These are phyloP conservation scores for Oplegnathus fasciatus DNA, from an alignment of 2,113 vertebrate genomes.

Conservation along the genomic window DNA sequence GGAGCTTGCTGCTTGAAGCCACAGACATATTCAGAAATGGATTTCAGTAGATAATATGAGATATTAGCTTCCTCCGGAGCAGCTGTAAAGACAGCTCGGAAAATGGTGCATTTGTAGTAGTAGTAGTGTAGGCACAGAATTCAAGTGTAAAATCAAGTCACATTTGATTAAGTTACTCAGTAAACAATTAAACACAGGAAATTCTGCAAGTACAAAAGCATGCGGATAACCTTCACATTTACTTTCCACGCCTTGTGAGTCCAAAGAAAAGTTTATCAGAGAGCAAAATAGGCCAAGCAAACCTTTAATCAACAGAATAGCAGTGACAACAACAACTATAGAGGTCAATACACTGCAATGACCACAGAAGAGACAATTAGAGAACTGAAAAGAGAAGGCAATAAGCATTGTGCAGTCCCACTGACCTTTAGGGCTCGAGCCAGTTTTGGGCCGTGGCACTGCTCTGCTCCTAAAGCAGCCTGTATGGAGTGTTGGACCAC, in stretches of 20 bases:
- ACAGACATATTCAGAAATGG: background rate
- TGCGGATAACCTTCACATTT: background rate
- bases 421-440: slow-evolving; percentile 87
- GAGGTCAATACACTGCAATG: background rate
- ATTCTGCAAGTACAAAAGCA: background rate
- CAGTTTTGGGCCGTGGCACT: slow-evolving; percentile 77
- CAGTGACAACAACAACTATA: background rate
- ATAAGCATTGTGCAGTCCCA: background rate
- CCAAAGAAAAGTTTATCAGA: background rate
- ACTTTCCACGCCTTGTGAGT: background rate
- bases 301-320: background rate
- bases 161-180: background rate
- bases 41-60: background rate
- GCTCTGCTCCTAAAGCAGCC: slow-evolving; percentile 85
- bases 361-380: background rate
- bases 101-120: background rate
- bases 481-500: slow-evolving; percentile 89
- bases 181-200: background rate
- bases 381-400: background rate
- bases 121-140: background rate
- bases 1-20: background rate
- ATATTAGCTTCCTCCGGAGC: background rate
- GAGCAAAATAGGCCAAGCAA: background rate
- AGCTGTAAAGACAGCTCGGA: background rate
- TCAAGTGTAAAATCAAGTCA: background rate